Conservation (phyloP, 2,888 invertebrate species). For the Volucella inflata region DNA sequence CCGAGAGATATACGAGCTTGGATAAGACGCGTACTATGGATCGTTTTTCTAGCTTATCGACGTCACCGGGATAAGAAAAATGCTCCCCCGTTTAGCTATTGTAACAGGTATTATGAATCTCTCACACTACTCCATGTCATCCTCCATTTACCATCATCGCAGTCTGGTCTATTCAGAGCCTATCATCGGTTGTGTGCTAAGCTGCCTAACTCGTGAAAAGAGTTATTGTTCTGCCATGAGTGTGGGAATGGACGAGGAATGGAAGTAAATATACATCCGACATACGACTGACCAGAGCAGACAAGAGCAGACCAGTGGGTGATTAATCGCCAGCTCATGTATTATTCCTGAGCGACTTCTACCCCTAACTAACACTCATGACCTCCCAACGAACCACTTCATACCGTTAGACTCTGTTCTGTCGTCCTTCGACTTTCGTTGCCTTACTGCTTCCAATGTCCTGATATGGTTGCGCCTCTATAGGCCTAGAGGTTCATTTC, state of each 20-base stretch:
- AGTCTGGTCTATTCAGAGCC: conserved; percentile 14
- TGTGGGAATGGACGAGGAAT: not conserved
- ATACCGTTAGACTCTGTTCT: not conserved
- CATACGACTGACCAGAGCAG: conserved; percentile 10
- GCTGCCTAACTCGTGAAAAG: conserved; percentile 33
- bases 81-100: conserved; percentile 38
- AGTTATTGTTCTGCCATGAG: conserved; percentile 38
- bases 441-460: not conserved
- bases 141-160: not conserved
- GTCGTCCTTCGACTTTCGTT: not conserved
- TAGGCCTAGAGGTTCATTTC: conserved; percentile 23
- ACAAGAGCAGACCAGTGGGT: not conserved
- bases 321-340: conserved; percentile 52
- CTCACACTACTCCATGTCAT: not conserved
- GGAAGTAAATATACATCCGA: not conserved
- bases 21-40: conserved; percentile 48
- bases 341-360: conserved; percentile 43
- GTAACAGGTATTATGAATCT: conserved; percentile 42
- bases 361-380: conserved; percentile 10
- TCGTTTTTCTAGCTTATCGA: conserved; percentile 46
- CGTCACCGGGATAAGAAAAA: conserved; percentile 41
- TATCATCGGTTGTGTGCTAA: conserved; percentile 47
- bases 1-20: not conserved
- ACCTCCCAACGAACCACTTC: conserved; percentile 4
- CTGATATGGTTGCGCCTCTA: not conserved